Evolutionary conservation across 2,888 invertebrate genomes (phyloP), one percentile per base, ranked within the genome.

Genomic region (Conomelus anceps): DNA sequence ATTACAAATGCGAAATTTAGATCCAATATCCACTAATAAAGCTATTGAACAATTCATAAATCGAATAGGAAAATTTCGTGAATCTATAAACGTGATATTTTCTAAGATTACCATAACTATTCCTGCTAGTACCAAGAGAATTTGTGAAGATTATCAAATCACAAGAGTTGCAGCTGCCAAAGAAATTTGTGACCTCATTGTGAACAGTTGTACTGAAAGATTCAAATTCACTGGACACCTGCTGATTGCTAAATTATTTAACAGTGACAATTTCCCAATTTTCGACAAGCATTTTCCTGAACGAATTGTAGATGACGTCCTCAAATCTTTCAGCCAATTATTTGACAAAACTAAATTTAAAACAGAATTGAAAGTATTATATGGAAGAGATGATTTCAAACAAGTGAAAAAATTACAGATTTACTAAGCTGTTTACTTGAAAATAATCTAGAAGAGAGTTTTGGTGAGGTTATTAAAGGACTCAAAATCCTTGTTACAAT

Each of bases 141-240:
- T 17, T 22, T 7, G 34, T 22, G 87, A 34, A 86, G 85, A 86
- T 22, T 23, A 84, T 22, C 20, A 22, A 9, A 20, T 34, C 22
- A 41, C 88, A 63, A 90, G 86, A 85, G 89, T 23, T 34, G 90
- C 85, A 24, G 91, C 89, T 88, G 90, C 92, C 11, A 91, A 91
- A 86, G 91, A 92, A 90, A 91, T 92, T 22, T 92, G 92, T 91
- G 92, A 92, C 90, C 87, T 90, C 22, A 92, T 92, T 88, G 90
- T 92, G 20, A 88, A 89, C 41, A 91, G 91, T 88, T 90, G 90
- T 86, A 91, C 90, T 90, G 91, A 91, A 85, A 91, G 92, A 85
- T 92, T 92, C 90, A 22, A 88, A 88, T 92, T 91, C 89, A 91
- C 90, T 34, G 91, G 91, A 23, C 92, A 92, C 90, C 90, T 92